phyloP scores from a whole-genome alignment of 1,140 invertebrate genomes.

The Heterodera schachtii region DNA sequence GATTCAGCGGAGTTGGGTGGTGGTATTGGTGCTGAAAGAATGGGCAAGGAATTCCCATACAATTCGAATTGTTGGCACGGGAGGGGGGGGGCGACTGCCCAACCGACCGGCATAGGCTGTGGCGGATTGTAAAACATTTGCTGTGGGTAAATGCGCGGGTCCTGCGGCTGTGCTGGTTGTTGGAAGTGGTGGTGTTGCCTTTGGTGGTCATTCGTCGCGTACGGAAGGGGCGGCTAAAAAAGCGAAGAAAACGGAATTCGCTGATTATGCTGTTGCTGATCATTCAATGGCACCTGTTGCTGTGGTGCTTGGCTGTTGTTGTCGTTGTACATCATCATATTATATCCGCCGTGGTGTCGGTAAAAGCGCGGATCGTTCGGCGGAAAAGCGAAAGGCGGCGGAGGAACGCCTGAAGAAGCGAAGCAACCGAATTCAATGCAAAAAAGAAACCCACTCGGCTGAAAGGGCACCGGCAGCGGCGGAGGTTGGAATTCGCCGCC shows the following conservation, averaged over 20 bases:
- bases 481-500: too few species aligned
- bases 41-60: neutral
- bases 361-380: neutral
- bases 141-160: neutral
- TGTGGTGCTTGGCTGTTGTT: too few species aligned
- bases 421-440: too few species aligned
- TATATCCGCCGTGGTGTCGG: neutral
- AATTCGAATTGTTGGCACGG: neutral
- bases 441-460: neutral
- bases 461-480: neutral
- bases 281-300: too few species aligned
- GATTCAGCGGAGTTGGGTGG: neutral
- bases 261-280: neutral
- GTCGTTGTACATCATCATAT: too few species aligned
- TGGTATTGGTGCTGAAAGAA: neutral
- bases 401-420: neutral
- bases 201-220: neutral
- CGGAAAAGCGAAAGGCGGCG: conserved; percentile 3
- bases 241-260: neutral
- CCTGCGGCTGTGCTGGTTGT: neutral
- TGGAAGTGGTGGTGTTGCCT: neutral
- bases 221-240: neutral
- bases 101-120: too few species aligned
- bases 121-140: neutral
- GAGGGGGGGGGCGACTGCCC: too few species aligned